Percentiles rank a stretch among this genome's conserved stretches.
phyloP scores from a whole-genome alignment of 2,888 invertebrate species.

The Zelleria hepariella region DNA sequence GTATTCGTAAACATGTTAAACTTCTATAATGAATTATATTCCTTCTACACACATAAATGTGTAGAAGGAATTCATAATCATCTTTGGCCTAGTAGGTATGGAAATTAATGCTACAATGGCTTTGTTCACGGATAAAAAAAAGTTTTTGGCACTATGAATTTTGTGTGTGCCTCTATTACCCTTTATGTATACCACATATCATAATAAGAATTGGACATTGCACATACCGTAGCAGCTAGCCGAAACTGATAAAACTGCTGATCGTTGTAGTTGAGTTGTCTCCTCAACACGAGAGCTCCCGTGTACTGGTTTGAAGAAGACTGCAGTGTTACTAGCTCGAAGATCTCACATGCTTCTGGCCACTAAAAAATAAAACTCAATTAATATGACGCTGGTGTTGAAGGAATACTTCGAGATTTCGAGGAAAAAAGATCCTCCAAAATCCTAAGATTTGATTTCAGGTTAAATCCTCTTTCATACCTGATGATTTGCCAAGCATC shows the following conservation, averaged over 20 bases:
- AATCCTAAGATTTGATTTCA: not conserved
- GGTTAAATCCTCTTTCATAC: constrained; percentile 20
- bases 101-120: too few species aligned
- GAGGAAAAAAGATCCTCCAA: not conserved
- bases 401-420: too few species aligned
- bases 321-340: constrained; percentile 74
- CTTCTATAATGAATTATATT: too few species aligned
- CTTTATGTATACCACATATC: too few species aligned
- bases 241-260: constrained; percentile 84
- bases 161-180: too few species aligned
- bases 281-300: constrained; percentile 81
- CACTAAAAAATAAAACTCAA: constrained; percentile 54
- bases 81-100: too few species aligned
- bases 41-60: too few species aligned
- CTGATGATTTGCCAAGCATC: constrained; percentile 67
- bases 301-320: constrained; percentile 77
- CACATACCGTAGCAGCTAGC: constrained; percentile 81
- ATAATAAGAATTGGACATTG: not conserved
- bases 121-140: too few species aligned
- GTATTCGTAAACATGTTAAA: too few species aligned
- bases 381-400: too few species aligned
- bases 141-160: too few species aligned
- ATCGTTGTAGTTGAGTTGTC: constrained; percentile 81
- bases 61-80: too few species aligned
- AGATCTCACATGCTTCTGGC: constrained; percentile 79